Evolutionary conservation across 2,797 vertebrate genomes (phyloP).

Genomic region (Serranus cabrilla): DNA sequence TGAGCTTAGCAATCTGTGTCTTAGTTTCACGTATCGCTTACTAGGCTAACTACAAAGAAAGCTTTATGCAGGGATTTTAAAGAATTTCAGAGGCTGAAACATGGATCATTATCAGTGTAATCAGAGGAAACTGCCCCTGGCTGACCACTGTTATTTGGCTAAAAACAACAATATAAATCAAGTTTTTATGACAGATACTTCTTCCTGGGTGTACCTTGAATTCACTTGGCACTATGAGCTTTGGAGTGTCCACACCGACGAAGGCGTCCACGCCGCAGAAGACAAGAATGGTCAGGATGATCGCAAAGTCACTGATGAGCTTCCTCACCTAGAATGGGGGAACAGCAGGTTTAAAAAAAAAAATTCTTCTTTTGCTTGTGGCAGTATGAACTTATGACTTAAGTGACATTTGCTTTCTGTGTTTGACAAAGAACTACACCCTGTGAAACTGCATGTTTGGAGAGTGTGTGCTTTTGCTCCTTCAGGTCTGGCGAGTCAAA

Average conservation of each 20-base stretch:
- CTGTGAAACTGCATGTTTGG: conserved; percentile 1
- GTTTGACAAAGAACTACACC: neutral
- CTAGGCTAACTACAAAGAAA: conserved; percentile 59
- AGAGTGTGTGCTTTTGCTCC: conserved; percentile 5
- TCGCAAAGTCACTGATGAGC: conserved; percentile 98
- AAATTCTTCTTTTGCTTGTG: neutral
- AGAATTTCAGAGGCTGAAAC: conserved; percentile 59
- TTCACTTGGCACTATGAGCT: conserved; percentile 97
- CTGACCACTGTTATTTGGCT: neutral
- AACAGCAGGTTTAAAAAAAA: conserved; percentile 5
- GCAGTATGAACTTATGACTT: neutral
- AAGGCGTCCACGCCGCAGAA: conserved; percentile 97
- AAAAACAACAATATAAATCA: neutral
- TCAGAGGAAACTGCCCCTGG: conserved; percentile 47
- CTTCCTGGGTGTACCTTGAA: conserved; percentile 90
- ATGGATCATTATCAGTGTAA: conserved; percentile 51
- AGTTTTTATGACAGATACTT: neutral
- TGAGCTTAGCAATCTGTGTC: conserved; percentile 42
- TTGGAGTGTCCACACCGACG: conserved; percentile 96
- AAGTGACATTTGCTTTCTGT: neutral
- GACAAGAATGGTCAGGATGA: conserved; percentile 95
- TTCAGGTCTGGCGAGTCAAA: neutral
- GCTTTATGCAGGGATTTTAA: conserved; percentile 60
- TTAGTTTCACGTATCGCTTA: conserved; percentile 54
- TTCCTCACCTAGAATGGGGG: conserved; percentile 90